Evolutionary conservation across 2,113 vertebrate genomes (phyloP).

Genomic region (Otis tarda): DNA sequence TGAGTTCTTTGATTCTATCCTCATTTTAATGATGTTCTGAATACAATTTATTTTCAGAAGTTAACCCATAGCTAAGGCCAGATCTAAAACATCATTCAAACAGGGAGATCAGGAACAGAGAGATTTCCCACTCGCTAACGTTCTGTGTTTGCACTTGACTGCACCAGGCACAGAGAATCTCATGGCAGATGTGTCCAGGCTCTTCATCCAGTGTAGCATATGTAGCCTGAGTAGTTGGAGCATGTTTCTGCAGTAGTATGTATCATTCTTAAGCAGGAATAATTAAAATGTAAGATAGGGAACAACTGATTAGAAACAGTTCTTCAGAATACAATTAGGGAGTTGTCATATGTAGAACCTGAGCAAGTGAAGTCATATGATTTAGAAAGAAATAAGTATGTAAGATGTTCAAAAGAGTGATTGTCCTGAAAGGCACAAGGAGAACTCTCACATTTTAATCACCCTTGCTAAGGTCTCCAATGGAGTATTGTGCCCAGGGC

Average conservation of each 20-base stretch:
- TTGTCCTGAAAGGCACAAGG: background rate
- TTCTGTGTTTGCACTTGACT: background rate
- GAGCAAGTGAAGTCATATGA: background rate
- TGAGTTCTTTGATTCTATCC: background rate
- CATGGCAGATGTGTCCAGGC: background rate
- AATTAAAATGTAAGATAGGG: background rate
- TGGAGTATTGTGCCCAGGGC: background rate
- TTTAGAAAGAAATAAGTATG: background rate
- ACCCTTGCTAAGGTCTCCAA: background rate
- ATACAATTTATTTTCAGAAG: background rate
- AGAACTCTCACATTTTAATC: background rate
- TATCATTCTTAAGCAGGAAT: background rate
- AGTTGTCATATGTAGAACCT: background rate
- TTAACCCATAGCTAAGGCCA: background rate
- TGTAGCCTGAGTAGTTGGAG: background rate
- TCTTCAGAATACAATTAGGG: background rate
- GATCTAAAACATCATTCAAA: background rate
- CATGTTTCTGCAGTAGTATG: background rate
- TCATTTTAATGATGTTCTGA: background rate
- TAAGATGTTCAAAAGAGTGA: background rate
- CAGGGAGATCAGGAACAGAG: background rate
- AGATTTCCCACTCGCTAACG: background rate
- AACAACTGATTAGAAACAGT: background rate
- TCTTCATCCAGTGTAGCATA: background rate
- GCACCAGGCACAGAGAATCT: background rate